Evolutionary conservation across 1,140 invertebrate species (phyloP).

Genomic region (Arctopsyche grandis): DNA sequence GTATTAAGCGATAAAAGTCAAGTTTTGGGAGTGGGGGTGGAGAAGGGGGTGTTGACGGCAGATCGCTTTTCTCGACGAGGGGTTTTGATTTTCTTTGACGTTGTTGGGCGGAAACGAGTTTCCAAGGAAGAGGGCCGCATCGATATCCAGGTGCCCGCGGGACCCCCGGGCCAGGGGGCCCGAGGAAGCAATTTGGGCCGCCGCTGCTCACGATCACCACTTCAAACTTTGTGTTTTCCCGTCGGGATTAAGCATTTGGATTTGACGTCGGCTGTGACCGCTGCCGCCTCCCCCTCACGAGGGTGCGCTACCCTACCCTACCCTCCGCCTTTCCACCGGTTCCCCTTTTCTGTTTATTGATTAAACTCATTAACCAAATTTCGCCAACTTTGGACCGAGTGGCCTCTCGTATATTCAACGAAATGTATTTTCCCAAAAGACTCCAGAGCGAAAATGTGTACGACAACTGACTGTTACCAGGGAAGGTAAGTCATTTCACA

Average conservation of each 20-base stretch:
- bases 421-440: slow-evolving; percentile 32
- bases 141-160: slow-evolving; percentile 34
- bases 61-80: neutral
- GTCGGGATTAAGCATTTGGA: slow-evolving; percentile 42
- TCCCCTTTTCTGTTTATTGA: slow-evolving; percentile 45
- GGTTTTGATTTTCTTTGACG: slow-evolving; percentile 29
- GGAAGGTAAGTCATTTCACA: too few species aligned
- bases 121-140: slow-evolving; percentile 16
- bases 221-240: slow-evolving; percentile 44
- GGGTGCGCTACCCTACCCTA: neutral
- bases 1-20: neutral
- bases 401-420: slow-evolving; percentile 42
- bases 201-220: slow-evolving; percentile 41
- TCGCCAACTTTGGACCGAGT: slow-evolving; percentile 44
- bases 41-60: neutral
- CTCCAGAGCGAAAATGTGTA: neutral
- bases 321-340: neutral
- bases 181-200: slow-evolving; percentile 35
- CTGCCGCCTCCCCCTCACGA: neutral
- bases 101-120: slow-evolving; percentile 24
- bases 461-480: neutral
- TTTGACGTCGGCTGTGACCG: slow-evolving; percentile 43
- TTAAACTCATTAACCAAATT: slow-evolving; percentile 52
- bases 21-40: neutral
- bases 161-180: neutral